These are phyloP conservation scores for Mythimna loreyi DNA, from an alignment of 2,888 invertebrate species.

Conservation along the genomic window DNA sequence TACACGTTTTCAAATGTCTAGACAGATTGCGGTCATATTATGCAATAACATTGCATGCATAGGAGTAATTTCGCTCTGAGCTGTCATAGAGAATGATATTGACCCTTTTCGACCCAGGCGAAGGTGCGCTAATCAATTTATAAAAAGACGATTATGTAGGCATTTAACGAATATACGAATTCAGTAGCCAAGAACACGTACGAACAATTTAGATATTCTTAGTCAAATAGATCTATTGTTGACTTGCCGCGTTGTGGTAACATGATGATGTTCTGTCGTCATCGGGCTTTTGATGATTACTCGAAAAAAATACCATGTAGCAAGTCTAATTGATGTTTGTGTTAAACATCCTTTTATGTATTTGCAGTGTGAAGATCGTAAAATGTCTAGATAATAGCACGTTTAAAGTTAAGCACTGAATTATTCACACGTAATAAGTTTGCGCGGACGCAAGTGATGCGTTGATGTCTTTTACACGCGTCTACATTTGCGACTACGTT, in stretches of 20 bases:
- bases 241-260: slow-evolving; percentile 23
- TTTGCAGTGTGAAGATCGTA: slow-evolving; percentile 23
- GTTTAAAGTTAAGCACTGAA: slow-evolving; percentile 36
- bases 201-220: slow-evolving; percentile 4
- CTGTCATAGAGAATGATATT: slow-evolving; percentile 59
- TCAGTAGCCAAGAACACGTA: slow-evolving; percentile 1
- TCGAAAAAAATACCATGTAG: slow-evolving; percentile 17
- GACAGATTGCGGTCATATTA: slow-evolving; percentile 53
- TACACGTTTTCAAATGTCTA: slow-evolving; percentile 35
- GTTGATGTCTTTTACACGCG: slow-evolving; percentile 70
- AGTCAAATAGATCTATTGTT: slow-evolving; percentile 23
- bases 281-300: slow-evolving; percentile 16
- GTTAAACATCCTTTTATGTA: slow-evolving; percentile 40
- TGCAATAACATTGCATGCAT: slow-evolving; percentile 57
- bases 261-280: slow-evolving; percentile 14
- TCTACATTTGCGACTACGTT: slow-evolving; percentile 13
- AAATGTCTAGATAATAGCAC: slow-evolving; percentile 34
- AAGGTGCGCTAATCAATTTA: slow-evolving; percentile 43
- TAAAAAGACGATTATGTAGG: slow-evolving; percentile 15
- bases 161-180: slow-evolving; percentile 1
- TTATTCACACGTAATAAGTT: slow-evolving; percentile 29
- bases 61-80: slow-evolving; percentile 55
- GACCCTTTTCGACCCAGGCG: slow-evolving; percentile 59
- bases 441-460: slow-evolving; percentile 59
- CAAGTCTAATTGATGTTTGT: slow-evolving; percentile 20